Evolutionary conservation across 2,888 invertebrate genomes (phyloP).

Genomic region (Ectobius pallidus): DNA sequence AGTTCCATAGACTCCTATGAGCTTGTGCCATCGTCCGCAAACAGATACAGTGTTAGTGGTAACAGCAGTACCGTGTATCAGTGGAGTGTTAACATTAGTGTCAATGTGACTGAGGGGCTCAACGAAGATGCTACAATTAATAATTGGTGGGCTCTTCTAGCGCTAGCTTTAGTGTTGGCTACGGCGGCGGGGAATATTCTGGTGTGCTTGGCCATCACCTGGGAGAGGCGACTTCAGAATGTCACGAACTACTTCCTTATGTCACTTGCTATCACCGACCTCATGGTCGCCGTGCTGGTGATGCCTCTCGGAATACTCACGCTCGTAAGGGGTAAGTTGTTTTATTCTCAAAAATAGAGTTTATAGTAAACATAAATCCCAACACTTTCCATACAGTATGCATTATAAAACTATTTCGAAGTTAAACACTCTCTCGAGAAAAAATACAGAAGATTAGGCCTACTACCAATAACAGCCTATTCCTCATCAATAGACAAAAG

Average conservation of each 20-base stretch:
- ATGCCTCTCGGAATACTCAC: constrained; percentile 93
- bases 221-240: constrained; percentile 92
- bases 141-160: constrained; percentile 86
- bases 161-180: constrained; percentile 77
- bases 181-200: constrained; percentile 92
- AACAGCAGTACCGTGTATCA: not conserved
- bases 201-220: constrained; percentile 90
- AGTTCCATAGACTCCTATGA: not conserved
- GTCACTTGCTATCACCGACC: constrained; percentile 93
- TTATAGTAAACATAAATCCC: too few relatives aligned
- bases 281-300: constrained; percentile 91
- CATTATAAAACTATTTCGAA: too few relatives aligned
- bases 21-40: not conserved
- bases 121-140: not conserved
- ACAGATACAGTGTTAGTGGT: not conserved
- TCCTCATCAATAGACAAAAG: too few relatives aligned
- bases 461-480: too few relatives aligned
- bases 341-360: too few relatives aligned
- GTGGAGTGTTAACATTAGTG: not conserved
- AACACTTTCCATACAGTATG: too few relatives aligned
- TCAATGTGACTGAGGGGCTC: not conserved
- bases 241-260: constrained; percentile 97
- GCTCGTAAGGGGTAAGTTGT: constrained; percentile 74
- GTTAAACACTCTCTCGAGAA: too few relatives aligned
- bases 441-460: too few relatives aligned